Conservation (phyloP, 2,113 vertebrate species). For the Corythornis vintsioides region DNA sequence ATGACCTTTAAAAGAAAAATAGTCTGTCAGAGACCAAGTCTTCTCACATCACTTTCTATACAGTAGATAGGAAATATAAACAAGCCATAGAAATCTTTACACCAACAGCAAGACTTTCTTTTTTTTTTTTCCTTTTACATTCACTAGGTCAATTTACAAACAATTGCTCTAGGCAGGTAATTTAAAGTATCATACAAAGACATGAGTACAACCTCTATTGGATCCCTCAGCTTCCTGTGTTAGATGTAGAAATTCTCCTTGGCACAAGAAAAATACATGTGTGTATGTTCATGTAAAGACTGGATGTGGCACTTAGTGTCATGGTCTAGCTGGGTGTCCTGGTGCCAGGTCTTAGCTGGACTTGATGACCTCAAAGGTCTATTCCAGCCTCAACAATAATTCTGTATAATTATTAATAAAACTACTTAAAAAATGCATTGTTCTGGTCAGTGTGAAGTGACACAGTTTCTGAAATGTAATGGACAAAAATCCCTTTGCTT, state of each 20-base stretch:
- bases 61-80: not conserved
- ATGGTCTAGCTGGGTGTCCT: no score
- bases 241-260: not conserved
- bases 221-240: not conserved
- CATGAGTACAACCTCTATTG: not conserved
- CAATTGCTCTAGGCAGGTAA: not conserved
- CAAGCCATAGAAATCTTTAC: not conserved
- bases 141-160: not conserved
- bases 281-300: no score
- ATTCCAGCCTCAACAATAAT: no score
- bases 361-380: no score
- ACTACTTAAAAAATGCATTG: not conserved
- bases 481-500: not conserved
- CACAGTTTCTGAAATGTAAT: not conserved
- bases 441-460: not conserved
- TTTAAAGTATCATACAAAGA: not conserved
- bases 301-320: no score
- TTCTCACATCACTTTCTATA: not conserved
- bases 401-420: not conserved
- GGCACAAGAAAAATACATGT: not conserved
- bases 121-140: not conserved
- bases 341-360: no score
- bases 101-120: not conserved
- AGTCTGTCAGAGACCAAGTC: not conserved
- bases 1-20: not conserved